Base-by-base conservation (phyloP, 1,140 invertebrate genomes). In the Popillia japonica region DNA sequence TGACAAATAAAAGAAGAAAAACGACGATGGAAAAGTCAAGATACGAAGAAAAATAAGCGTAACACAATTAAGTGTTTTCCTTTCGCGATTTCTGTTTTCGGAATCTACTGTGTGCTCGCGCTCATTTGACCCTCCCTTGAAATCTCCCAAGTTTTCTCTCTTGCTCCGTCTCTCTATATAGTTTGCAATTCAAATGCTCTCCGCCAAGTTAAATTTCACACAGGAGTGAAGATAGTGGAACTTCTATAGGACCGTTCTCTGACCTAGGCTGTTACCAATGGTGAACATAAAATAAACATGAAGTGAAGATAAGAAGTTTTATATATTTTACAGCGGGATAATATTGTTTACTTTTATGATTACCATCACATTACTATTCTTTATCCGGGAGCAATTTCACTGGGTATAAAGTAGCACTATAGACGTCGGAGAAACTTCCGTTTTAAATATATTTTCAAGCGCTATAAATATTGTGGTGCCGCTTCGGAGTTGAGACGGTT, bases 281-380 rank as follows among this genome's bases (percentile, higher is more conserved):
- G 48, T 17, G 48, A 55, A 17, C 34, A 72, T 72, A 72, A 72
- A 72, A 72, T 72, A 72, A 72, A 72, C 64, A 72, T 72, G 64
- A 72, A 23, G 4, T 72, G 23, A n/a, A 72, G 64, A 72, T 72
- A 72, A 72, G 64, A 9, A 72, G 64, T 72, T 72, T 72, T 72
- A 72, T 55, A 55, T 72, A 72, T 72, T 72, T 72, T 72, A 72
- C 64, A 27, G 64, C 64, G 64, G 34, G 6, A 40, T 72, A 72
- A 72, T 72, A 34, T 72, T 72, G 64, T 72, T 72, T 72, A 72
- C 64, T 72, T 72, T 72, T 72, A 72, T 72, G 64, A 72, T 72
- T 72, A 72, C 64, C 64, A 72, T 72, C 23, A 11, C 34, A n/a
- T 72, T 72, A 72, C 64, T 72, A 72, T 55, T 3, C 48, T 55